Evolutionary conservation across 2,797 vertebrate species (phyloP), one percentile per base, ranked within the genome.

Genomic region (Lateolabrax maculatus): DNA sequence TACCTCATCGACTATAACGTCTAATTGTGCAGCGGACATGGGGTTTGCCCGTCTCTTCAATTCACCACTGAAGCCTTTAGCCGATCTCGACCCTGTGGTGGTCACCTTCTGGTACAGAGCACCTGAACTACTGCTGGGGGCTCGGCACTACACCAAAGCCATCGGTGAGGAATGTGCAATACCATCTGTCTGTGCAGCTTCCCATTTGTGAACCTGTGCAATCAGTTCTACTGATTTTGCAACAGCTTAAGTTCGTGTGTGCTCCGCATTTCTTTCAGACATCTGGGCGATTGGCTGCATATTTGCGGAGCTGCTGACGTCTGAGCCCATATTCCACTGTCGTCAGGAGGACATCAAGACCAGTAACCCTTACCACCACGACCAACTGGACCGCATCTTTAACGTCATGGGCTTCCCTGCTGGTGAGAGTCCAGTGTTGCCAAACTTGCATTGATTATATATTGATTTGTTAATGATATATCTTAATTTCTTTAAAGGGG

Each of bases 241-340:
- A 56, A 46, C 18, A 9, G 57, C 19, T 61, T 29, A n/a, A 55
- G 15, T 66, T 11, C 3, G 1, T 25, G 9, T 39, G n/a, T 56
- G 19, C 6, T 68, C 73, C 78, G 21, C 16, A 41, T 62, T 43
- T 70, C 65, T 57, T 71, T 48, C 93, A 99, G 98, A 99, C 97
- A 99, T 99, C 94, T 99, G 98, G 98, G 98, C 98, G 87, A 99
- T 99, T 94, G 98, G 98, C 95, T 99, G 98, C 96, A 99, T 99
- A 96, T 99, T 99, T 96, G 98, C 98, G 78, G 98, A 99, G 94
- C 97, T 99, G 93, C 96, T 99, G 95, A 99, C 98, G 55, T 99
- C 98, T 87, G 98, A 99, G 95, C 98, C 98, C 93, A 99, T 99
- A 96, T 99, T 99, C 96, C 98, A 99, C 95, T 99, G 98, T 97